A percentile compares a stretch with the other conserved stretches of the same genome.
Evolutionary conservation across 2,113 vertebrate species (phyloP).

Genomic region (Bos indicus): DNA sequence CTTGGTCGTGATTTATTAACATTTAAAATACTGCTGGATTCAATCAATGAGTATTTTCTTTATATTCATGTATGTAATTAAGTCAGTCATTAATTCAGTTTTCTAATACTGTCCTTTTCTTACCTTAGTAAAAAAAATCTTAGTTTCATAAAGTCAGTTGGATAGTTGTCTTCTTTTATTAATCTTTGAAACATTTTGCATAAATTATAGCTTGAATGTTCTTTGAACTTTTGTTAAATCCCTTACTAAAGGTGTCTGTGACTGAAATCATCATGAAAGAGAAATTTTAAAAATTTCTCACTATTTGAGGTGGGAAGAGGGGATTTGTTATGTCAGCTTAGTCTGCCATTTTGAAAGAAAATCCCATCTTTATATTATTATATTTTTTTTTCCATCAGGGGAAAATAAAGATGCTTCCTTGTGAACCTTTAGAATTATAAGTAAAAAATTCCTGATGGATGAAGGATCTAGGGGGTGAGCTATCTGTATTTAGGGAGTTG

Average conservation of each 20-base stretch:
- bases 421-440: background rate
- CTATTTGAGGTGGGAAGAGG: background rate
- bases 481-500: background rate
- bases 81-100: background rate
- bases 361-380: background rate
- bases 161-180: background rate
- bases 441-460: background rate
- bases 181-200: conserved; percentile 1
- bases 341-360: background rate
- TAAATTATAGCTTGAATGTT: conserved; percentile 8
- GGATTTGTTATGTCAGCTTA: background rate
- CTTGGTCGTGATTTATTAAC: background rate
- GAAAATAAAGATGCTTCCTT: background rate
- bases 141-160: background rate
- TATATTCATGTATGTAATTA: background rate
- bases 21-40: background rate
- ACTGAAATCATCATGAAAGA: background rate
- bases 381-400: background rate
- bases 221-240: conserved; percentile 3
- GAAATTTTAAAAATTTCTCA: background rate
- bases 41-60: background rate
- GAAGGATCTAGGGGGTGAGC: background rate
- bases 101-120: background rate
- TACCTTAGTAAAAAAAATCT: background rate
- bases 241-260: background rate